These are phyloP conservation scores for Patiria miniata DNA, from an alignment of 35 echinoderm and acorn worm species.

Conservation along the genomic window DNA sequence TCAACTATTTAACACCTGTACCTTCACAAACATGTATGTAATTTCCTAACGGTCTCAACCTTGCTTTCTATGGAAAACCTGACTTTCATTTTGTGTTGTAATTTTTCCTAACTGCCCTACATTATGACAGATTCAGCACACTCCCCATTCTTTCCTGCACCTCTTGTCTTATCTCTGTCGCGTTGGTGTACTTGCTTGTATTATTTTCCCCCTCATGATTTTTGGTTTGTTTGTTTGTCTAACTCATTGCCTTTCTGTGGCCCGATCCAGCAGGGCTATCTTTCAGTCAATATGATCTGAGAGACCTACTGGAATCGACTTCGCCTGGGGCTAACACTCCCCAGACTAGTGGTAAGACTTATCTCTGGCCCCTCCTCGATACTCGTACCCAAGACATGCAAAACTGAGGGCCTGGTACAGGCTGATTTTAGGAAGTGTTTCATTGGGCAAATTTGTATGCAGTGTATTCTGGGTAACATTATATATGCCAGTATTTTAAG, in stretches of 20 bases:
- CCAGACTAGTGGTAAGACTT: constrained; percentile 85
- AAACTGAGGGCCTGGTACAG: neutral
- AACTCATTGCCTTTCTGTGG: constrained; percentile 30
- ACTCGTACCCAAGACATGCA: neutral
- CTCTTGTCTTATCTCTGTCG: too few relatives aligned
- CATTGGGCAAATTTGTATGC: neutral
- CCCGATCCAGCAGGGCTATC: constrained; percentile 65
- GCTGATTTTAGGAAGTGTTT: neutral
- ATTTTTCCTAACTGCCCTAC: too few relatives aligned
- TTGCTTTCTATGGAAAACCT: too few relatives aligned
- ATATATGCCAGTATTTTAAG: too few relatives aligned
- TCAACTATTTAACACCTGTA: too few relatives aligned
- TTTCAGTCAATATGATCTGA: constrained; percentile 92
- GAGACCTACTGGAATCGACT: constrained; percentile 91
- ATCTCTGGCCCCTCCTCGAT: neutral
- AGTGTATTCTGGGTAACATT: too few relatives aligned
- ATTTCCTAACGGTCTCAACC: too few relatives aligned
- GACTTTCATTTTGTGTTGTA: too few relatives aligned
- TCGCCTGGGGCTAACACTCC: constrained; percentile 78
- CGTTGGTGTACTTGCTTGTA: neutral
- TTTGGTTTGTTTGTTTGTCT: constrained; percentile 16
- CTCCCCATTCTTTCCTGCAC: neutral
- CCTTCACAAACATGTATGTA: too few relatives aligned
- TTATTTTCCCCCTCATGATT: neutral
- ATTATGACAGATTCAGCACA: too few relatives aligned